phyloP scores from a whole-genome alignment of 2,888 invertebrate genomes.

The Drosophila cognata region DNA sequence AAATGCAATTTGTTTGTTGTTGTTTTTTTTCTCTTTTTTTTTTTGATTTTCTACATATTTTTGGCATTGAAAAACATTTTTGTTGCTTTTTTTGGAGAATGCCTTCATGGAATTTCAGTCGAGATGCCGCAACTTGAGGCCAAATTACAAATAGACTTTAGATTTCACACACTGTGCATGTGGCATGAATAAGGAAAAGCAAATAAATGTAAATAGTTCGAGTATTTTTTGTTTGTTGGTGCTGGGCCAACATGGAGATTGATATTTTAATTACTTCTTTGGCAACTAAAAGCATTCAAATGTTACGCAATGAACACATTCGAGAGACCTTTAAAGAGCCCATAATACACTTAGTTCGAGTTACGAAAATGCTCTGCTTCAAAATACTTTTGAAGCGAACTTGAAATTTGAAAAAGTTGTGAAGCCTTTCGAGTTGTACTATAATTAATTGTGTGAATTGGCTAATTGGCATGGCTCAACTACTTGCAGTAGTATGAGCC shows the following conservation, averaged over 20 bases:
- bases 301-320: not conserved
- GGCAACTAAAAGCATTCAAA: constrained; percentile 14
- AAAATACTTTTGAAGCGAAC: not conserved
- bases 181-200: not conserved
- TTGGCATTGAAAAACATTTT: constrained; percentile 45
- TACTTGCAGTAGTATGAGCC: not conserved
- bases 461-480: not conserved
- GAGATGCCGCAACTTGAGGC: constrained; percentile 12
- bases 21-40: constrained; percentile 28
- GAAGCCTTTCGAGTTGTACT: not conserved
- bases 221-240: not conserved
- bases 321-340: constrained; percentile 8
- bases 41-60: constrained; percentile 64
- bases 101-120: constrained; percentile 48
- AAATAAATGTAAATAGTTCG: not conserved
- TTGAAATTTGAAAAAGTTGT: not conserved
- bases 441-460: not conserved
- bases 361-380: not conserved
- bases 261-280: constrained; percentile 62
- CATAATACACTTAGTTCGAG: constrained; percentile 17
- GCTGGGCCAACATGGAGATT: constrained; percentile 15
- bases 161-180: constrained; percentile 21
- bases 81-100: constrained; percentile 13
- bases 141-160: constrained; percentile 28
- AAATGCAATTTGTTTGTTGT: not conserved